A percentile compares a stretch with the other conserved stretches of the same genome.
Conservation (phyloP, 2,888 invertebrate genomes). For the Lasioglossum vierecki region DNA sequence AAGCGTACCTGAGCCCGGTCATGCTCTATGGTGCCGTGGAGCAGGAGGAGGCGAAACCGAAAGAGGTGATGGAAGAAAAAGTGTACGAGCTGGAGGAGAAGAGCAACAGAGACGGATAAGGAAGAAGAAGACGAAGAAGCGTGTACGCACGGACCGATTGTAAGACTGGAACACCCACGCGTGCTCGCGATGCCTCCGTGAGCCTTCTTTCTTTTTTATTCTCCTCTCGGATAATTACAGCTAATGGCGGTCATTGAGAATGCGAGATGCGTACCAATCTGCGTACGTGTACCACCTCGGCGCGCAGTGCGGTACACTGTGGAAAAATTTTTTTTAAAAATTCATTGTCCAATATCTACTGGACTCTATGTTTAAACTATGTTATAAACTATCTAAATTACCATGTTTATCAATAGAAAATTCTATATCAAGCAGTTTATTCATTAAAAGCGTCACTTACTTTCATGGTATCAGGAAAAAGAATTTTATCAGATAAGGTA, state of each 20-base stretch:
- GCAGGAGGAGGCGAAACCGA: constrained; percentile 6
- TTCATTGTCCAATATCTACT: no score
- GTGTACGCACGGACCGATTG: constrained; percentile 57
- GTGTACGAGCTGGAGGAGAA: not conserved
- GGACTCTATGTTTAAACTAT: no score
- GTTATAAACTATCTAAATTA: no score
- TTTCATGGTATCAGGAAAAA: no score
- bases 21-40: constrained; percentile 41
- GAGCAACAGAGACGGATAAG: constrained; percentile 18
- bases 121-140: constrained; percentile 30
- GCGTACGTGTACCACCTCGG: constrained; percentile 27
- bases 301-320: not conserved
- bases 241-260: constrained; percentile 78
- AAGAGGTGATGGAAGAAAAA: not conserved
- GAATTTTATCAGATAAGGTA: no score
- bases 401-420: no score
- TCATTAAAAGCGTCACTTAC: no score
- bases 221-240: constrained; percentile 76
- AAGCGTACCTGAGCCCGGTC: constrained; percentile 54
- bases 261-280: constrained; percentile 63
- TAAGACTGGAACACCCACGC: constrained; percentile 79
- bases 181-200: constrained; percentile 71
- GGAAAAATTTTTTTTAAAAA: no score
- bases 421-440: no score
- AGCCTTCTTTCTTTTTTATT: constrained; percentile 4